Percentiles rank a stretch among this genome's conserved stretches.
Evolutionary conservation across 2,888 invertebrate species (phyloP).

Genomic region (Halictus ligatus): DNA sequence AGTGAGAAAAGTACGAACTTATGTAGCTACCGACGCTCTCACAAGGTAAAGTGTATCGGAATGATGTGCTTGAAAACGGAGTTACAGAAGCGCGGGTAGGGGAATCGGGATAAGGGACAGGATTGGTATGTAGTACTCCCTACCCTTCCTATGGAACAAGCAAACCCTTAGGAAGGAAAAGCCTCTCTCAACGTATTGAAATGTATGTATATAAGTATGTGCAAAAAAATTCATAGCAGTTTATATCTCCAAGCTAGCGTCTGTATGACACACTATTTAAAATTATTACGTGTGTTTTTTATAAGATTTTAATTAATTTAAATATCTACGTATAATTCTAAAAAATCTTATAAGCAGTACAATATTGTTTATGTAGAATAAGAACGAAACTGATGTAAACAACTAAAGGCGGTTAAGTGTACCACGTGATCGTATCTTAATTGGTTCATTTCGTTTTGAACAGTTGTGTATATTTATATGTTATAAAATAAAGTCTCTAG

Average conservation of each 20-base stretch:
- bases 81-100: slow-evolving; percentile 54
- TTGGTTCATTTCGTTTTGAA: neutral
- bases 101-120: slow-evolving; percentile 53
- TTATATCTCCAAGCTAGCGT: neutral
- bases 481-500: neutral
- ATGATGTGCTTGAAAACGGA: slow-evolving; percentile 70
- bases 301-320: neutral
- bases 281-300: neutral
- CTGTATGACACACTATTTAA: neutral
- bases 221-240: slow-evolving; percentile 36
- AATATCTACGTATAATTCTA: neutral
- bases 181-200: slow-evolving; percentile 48
- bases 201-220: neutral
- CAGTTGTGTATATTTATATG: neutral
- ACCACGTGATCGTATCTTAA: neutral
- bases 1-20: slow-evolving; percentile 25
- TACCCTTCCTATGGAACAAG: slow-evolving; percentile 29
- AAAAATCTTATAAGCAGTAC: neutral
- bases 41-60: slow-evolving; percentile 61
- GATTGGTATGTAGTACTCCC: slow-evolving; percentile 45
- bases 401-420: neutral
- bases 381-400: neutral
- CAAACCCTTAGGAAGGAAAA: slow-evolving; percentile 20
- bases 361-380: neutral
- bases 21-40: slow-evolving; percentile 50